Evolutionary conservation across 1,140 invertebrate species (phyloP), one percentile per base, ranked within the genome.

Genomic region (Ctenoplectra terminalis): DNA sequence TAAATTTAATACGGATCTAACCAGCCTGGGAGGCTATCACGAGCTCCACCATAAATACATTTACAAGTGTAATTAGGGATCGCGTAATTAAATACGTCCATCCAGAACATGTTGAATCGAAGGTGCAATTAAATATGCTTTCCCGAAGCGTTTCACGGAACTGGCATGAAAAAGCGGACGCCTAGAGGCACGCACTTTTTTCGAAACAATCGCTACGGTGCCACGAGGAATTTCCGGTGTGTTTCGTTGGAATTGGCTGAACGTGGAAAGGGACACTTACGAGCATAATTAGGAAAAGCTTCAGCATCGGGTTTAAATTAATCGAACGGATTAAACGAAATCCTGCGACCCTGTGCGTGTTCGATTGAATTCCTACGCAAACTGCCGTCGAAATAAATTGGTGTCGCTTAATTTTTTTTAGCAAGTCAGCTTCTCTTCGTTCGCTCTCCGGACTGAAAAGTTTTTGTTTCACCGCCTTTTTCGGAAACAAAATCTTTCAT

Each of bases 101-200:
- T 70, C 31, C 40, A 20, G 23, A 17, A 54, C 48, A 48, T 48
- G 31, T 50, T 54, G 67, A 37, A 54, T 71, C 69, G 69, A 20
- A n/a, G 50, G 31, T 52, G 56, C 29, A 71, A 71, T 71, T 71
- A 71, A n/a, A 71, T 71, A 71, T n/a, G 69, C 50, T 40, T 52
- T 40, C 7, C n/a, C 15, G 50, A 2, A 20, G 26, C 11, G 9
- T n/a, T 13, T n/a, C 23, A 9, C 17, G 7, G 31, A 37, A 2
- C 15, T 31, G 8, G 31, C 20, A 20, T 9, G 8, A 3, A 0
- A 60, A 31, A 34, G 34, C 29, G 64, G 29, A n/a, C n/a, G n/a
- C n/a, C n/a, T n/a, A n/a, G n/a, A n/a, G n/a, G n/a, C n/a, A n/a
- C n/a, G 4, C 69, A 56, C 29, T 34, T 50, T 50, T 69, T 50